These are phyloP conservation scores for Phylloscopus trochiloides DNA, from an alignment of 2,113 vertebrate genomes.

Conservation along the genomic window DNA sequence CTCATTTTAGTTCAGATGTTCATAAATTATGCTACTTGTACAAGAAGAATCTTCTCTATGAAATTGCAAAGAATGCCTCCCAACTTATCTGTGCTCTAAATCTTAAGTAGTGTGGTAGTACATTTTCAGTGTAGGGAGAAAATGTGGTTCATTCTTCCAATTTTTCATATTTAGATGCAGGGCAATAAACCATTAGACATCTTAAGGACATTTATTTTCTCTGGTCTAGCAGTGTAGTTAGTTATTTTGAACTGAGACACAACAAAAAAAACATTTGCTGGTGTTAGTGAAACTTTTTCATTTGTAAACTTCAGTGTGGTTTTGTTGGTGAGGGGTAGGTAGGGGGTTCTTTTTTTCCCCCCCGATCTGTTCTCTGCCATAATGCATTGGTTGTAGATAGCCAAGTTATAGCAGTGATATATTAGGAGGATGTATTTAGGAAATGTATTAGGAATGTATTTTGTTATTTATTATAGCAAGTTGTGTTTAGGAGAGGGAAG, in stretches of 20 bases:
- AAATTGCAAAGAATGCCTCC: neutral
- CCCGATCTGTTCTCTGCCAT: rapidly evolving
- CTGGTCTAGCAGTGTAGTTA: neutral
- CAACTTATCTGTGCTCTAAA: neutral
- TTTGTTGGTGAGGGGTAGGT: neutral
- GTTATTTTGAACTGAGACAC: neutral
- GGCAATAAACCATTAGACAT: neutral
- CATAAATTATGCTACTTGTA: neutral
- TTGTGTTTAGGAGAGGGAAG: neutral
- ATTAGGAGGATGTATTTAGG: neutral
- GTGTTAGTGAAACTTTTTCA: neutral
- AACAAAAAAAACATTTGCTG: neutral
- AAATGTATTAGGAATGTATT: neutral
- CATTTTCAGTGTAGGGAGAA: neutral
- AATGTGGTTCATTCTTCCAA: neutral
- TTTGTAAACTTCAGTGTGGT: neutral
- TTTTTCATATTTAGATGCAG: neutral
- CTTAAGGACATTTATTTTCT: neutral
- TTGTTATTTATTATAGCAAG: neutral
- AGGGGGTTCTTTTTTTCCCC: rapidly evolving
- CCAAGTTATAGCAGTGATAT: too few species aligned
- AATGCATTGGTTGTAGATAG: neutral
- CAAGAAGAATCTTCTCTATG: neutral
- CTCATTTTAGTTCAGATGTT: neutral
- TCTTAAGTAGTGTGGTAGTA: neutral